Evolutionary conservation across 2,797 vertebrate genomes (phyloP).

Genomic region (Parambassis ranga): DNA sequence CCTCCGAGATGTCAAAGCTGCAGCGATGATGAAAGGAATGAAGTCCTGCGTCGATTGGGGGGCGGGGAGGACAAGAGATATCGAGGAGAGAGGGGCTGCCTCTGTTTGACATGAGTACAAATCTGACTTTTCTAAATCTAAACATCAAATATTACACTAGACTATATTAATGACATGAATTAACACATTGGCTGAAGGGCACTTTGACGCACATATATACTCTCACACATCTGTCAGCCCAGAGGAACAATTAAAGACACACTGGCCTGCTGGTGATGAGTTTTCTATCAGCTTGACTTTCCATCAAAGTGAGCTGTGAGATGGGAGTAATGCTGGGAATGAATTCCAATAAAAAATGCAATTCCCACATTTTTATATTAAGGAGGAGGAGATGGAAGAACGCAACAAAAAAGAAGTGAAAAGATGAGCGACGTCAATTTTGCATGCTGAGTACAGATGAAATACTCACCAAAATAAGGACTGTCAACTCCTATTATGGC

Average conservation of each 20-base stretch:
- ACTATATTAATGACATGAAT: constrained; percentile 7
- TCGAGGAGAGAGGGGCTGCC: not conserved
- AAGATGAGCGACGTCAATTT: constrained; percentile 14
- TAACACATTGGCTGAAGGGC: not conserved
- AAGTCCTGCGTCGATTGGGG: constrained; percentile 21
- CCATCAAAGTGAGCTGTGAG: constrained; percentile 36
- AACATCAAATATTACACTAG: constrained; percentile 40
- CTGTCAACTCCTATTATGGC: constrained; percentile 28
- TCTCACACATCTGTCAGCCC: constrained; percentile 3
- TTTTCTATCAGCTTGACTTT: constrained; percentile 46
- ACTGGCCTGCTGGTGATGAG: constrained; percentile 22
- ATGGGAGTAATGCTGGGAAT: constrained; percentile 7
- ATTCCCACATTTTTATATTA: constrained; percentile 20
- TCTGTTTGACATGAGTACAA: constrained; percentile 36
- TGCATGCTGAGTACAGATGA: constrained; percentile 16
- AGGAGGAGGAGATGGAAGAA: not conserved
- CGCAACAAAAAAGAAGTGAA: not conserved
- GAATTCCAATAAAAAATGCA: constrained; percentile 39
- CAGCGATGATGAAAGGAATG: constrained; percentile 50
- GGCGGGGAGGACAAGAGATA: not conserved
- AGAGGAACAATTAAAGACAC: constrained; percentile 5
- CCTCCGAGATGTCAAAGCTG: constrained; percentile 39
- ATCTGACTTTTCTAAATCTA: constrained; percentile 27
- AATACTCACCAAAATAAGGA: constrained; percentile 24
- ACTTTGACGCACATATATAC: constrained; percentile 10